Percentiles rank a stretch among this genome's conserved stretches.
phyloP scores from a whole-genome alignment of 2,113 vertebrate genomes.

The Henicopernis longicauda region DNA sequence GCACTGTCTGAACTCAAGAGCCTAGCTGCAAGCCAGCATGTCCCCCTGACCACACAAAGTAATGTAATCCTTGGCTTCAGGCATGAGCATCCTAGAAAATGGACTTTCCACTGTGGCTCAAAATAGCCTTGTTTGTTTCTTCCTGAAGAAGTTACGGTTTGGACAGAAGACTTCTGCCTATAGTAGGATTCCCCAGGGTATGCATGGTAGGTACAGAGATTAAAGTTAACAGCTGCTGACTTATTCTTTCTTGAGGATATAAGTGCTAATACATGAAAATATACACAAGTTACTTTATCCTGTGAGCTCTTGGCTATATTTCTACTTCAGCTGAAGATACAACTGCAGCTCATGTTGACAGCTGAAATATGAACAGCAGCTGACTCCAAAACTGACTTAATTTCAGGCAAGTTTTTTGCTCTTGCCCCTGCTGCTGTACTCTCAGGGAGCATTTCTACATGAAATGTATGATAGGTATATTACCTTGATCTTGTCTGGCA shows the following conservation, averaged over 20 bases:
- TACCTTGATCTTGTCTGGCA: not conserved
- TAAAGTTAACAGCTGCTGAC: not conserved
- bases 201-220: not conserved
- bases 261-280: not conserved
- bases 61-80: not conserved
- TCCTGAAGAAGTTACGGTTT: not conserved
- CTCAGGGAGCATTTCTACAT: not conserved
- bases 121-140: not conserved
- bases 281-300: not conserved
- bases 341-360: not conserved
- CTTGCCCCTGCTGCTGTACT: not conserved
- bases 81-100: accelerated
- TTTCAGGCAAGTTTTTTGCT: not conserved
- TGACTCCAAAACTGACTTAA: not conserved
- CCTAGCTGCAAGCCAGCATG: not conserved
- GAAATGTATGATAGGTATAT: not conserved
- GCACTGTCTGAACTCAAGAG: not conserved
- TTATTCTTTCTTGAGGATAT: not conserved
- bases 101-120: not conserved
- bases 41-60: not conserved
- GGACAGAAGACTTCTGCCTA: not conserved
- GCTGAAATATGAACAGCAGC: not conserved
- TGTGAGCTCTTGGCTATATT: not conserved
- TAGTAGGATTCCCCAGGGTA: not conserved
- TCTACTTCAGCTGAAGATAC: not conserved